A percentile compares a stretch with the other conserved stretches of the same genome.
Evolutionary conservation across 2,888 invertebrate genomes (phyloP).

Genomic region (Drosophila meridionalis): DNA sequence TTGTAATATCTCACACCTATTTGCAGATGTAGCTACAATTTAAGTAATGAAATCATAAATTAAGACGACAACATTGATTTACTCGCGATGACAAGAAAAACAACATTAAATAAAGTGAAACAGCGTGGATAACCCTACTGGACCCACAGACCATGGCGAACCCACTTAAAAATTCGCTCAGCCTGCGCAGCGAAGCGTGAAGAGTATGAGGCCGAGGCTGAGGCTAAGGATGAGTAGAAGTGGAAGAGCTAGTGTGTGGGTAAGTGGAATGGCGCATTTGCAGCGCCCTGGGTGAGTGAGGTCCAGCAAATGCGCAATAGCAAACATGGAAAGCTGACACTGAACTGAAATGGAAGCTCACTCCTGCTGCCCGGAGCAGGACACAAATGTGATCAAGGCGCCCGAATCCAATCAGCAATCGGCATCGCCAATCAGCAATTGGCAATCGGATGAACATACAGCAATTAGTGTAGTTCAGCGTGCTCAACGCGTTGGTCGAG

Average conservation of each 20-base stretch:
- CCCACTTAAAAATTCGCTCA: constrained; percentile 38
- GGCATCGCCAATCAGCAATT: background rate
- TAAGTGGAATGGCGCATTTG: constrained; percentile 63
- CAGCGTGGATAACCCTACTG: constrained; percentile 46
- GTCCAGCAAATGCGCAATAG: constrained; percentile 46
- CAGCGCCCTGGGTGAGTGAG: constrained; percentile 33
- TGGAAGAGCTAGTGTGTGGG: constrained; percentile 16
- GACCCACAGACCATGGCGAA: constrained; percentile 37
- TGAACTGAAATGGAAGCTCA: background rate
- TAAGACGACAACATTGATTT: constrained; percentile 66
- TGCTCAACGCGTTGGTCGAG: constrained; percentile 3
- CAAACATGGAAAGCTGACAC: constrained; percentile 35
- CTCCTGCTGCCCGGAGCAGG: background rate
- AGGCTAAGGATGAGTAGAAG: background rate
- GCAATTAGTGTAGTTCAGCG: constrained; percentile 45
- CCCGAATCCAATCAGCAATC: constrained; percentile 7
- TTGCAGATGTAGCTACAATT: constrained; percentile 44
- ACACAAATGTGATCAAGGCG: constrained; percentile 17
- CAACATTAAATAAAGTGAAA: constrained; percentile 73
- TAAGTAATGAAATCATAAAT: constrained; percentile 71
- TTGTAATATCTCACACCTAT: background rate
- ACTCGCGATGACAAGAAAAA: constrained; percentile 58
- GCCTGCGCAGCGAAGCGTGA: constrained; percentile 48
- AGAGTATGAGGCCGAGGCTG: constrained; percentile 4
- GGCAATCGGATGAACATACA: constrained; percentile 31